Conservation (phyloP, 2,888 invertebrate genomes). For the Xanthia togata region DNA sequence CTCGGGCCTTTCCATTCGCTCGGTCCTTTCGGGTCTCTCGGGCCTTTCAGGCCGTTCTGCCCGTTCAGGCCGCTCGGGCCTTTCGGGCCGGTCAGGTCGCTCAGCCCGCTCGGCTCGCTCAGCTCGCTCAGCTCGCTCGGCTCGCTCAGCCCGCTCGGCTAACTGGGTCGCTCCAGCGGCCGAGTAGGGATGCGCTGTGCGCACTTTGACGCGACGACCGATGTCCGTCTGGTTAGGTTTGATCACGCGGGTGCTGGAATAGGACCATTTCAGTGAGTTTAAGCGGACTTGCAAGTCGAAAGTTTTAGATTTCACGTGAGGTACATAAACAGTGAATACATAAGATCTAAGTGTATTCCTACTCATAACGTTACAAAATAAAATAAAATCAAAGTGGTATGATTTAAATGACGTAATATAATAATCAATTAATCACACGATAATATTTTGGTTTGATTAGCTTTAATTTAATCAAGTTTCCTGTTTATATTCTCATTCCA, state of each 20-base stretch:
- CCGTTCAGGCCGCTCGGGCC: constrained; percentile 77
- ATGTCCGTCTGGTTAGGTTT: constrained; percentile 97
- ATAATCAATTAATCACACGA: constrained; percentile 19
- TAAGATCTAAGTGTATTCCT: constrained; percentile 13
- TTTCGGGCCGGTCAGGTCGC: constrained; percentile 75
- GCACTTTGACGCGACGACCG: constrained; percentile 96
- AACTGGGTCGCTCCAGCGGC: constrained; percentile 77
- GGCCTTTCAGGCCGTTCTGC: constrained; percentile 75
- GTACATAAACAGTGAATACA: background rate
- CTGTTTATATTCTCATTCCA: background rate
- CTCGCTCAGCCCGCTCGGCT: constrained; percentile 77
- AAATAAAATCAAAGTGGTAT: background rate
- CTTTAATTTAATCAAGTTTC: constrained; percentile 19
- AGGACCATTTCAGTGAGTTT: constrained; percentile 56
- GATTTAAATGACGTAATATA: background rate
- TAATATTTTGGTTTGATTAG: constrained; percentile 4
- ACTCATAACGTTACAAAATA: background rate
- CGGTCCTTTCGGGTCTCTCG: constrained; percentile 74
- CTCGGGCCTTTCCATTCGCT: constrained; percentile 70
- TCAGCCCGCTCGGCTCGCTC: constrained; percentile 77
- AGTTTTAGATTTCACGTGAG: constrained; percentile 11
- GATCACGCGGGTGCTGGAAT: constrained; percentile 96
- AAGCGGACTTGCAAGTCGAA: constrained; percentile 40
- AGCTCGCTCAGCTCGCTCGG: constrained; percentile 59
- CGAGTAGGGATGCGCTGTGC: constrained; percentile 84